These are phyloP conservation scores for Platalea minor DNA, from an alignment of 2,797 vertebrate species.

Conservation along the genomic window DNA sequence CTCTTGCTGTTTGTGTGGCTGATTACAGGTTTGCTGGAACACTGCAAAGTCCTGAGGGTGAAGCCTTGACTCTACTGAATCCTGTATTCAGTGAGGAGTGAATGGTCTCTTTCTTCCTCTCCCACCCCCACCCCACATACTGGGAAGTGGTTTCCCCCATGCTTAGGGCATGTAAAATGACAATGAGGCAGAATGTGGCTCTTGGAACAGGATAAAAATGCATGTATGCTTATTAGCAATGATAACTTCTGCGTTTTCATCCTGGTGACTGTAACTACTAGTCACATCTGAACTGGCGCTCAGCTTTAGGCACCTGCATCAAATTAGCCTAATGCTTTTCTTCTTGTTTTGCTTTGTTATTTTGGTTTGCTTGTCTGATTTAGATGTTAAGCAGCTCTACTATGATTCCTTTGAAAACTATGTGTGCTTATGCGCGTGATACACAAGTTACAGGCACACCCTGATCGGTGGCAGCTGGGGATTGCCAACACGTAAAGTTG, in stretches of 20 bases:
- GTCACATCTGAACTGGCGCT: background rate
- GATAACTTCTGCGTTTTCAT: background rate
- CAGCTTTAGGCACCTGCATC: background rate
- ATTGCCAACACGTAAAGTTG: background rate
- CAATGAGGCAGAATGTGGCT: background rate
- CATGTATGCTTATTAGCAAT: background rate
- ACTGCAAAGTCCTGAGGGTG: background rate
- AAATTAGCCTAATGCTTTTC: background rate
- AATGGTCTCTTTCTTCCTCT: background rate
- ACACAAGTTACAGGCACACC: background rate
- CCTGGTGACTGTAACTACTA: background rate
- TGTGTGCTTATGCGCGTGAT: conserved; percentile 29
- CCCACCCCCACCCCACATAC: background rate
- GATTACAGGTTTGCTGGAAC: background rate
- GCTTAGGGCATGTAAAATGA: background rate
- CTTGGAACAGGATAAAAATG: background rate
- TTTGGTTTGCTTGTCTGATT: background rate
- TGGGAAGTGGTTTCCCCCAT: background rate
- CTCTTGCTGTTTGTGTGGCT: background rate
- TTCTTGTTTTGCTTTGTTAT: conserved; percentile 6
- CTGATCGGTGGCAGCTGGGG: background rate
- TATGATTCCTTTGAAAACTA: conserved; percentile 45
- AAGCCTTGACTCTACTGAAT: background rate
- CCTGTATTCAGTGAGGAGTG: background rate
- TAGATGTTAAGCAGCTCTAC: conserved; percentile 11